These are phyloP conservation scores for Rhynchonycteris naso DNA, from an alignment of 2,797 vertebrate species.

Conservation along the genomic window DNA sequence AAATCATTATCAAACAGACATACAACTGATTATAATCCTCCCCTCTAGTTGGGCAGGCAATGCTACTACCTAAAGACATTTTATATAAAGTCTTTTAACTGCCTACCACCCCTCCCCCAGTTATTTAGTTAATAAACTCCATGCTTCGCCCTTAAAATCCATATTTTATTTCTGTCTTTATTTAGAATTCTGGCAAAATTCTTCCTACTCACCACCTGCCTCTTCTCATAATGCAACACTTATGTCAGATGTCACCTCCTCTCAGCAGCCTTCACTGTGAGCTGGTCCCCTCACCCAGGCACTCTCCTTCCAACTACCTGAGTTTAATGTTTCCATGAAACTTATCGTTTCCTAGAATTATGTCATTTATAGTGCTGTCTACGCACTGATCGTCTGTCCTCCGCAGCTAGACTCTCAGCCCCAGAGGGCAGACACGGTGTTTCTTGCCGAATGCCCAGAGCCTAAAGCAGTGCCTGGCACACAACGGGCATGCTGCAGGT, in stretches of 20 bases:
- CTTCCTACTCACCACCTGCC: not conserved
- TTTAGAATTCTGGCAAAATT: not conserved
- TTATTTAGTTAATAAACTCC: not conserved
- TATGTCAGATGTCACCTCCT: not conserved
- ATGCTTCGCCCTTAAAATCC: not conserved
- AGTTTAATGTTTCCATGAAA: not conserved
- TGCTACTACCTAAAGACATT: not conserved
- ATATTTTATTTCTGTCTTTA: not conserved
- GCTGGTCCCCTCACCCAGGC: accelerated
- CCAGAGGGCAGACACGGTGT: not conserved
- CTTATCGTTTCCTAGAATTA: not conserved
- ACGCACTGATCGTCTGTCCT: not conserved
- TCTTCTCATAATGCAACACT: not conserved
- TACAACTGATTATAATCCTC: not conserved
- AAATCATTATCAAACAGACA: not conserved
- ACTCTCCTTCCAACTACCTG: not conserved
- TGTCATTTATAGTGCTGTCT: not conserved
- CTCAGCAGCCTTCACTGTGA: not conserved
- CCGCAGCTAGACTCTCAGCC: not conserved
- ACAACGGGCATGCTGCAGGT: not conserved
- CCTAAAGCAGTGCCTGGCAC: not conserved
- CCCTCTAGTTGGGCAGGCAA: not conserved
- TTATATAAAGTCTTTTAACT: not conserved
- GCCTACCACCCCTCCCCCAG: not conserved
- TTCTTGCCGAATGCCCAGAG: not conserved